Evolutionary conservation across 2,888 invertebrate species (phyloP).

Genomic region (Anthoptus insignis): DNA sequence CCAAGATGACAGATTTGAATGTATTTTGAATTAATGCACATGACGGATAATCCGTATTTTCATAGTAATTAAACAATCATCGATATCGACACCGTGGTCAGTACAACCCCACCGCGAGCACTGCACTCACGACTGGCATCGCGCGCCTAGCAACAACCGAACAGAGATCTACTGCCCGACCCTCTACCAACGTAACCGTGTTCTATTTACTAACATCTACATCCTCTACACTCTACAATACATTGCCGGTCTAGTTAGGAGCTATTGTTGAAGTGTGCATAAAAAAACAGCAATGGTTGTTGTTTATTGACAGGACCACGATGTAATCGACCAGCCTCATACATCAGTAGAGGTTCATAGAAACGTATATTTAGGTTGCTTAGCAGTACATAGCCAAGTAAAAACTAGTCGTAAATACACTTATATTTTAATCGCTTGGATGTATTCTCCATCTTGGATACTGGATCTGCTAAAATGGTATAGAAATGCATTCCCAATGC

Average conservation of each 20-base stretch:
- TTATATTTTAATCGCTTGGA: conserved; percentile 75
- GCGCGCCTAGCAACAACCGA: conserved; percentile 79
- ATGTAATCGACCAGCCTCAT: conserved; percentile 21
- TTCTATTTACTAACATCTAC: conserved; percentile 51
- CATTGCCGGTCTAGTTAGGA: conserved; percentile 52
- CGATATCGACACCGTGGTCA: conserved; percentile 49
- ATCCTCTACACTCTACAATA: conserved; percentile 25
- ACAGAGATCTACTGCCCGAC: conserved; percentile 71
- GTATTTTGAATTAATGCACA: no score
- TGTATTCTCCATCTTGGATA: conserved; percentile 72
- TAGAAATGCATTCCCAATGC: conserved; percentile 62
- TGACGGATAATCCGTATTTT: no score
- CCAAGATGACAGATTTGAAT: no score
- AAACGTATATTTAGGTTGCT: conserved; percentile 78
- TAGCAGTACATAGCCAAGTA: conserved; percentile 67
- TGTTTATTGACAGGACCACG: neutral
- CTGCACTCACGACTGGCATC: conserved; percentile 74
- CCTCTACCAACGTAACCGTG: conserved; percentile 50
- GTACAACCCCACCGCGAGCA: conserved; percentile 67
- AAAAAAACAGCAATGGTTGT: conserved; percentile 51
- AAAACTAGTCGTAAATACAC: conserved; percentile 72
- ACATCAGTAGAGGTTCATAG: conserved; percentile 64
- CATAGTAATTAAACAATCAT: neutral
- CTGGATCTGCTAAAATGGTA: conserved; percentile 71
- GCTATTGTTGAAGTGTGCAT: no score